Conservation (phyloP, 2,888 invertebrate genomes). For the Teleiodes luculella region DNA sequence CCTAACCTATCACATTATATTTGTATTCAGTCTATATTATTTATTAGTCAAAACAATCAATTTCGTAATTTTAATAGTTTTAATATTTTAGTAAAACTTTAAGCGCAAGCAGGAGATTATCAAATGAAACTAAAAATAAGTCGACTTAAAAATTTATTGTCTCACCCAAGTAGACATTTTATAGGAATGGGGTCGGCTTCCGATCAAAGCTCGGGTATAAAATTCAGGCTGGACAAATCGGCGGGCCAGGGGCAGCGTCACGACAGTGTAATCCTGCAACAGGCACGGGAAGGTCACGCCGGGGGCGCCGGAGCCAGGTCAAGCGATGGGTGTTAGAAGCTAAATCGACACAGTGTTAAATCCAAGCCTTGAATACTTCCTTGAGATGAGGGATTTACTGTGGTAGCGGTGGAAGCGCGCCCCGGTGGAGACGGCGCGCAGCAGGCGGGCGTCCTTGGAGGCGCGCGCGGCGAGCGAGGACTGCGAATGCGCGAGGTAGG, state of each 20-base stretch:
- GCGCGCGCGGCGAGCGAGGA: constrained; percentile 82
- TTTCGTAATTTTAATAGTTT: constrained; percentile 1
- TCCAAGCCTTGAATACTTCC: constrained; percentile 82
- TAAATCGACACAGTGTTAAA: constrained; percentile 73
- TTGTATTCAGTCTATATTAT: too few relatives aligned
- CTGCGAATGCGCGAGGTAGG: constrained; percentile 82
- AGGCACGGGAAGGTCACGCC: constrained; percentile 69
- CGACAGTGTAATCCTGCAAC: constrained; percentile 74
- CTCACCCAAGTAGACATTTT: constrained; percentile 59
- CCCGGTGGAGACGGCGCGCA: constrained; percentile 81
- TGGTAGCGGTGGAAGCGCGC: constrained; percentile 86
- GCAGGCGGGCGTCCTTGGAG: constrained; percentile 77
- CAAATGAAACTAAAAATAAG: constrained; percentile 40
- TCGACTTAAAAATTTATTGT: constrained; percentile 67
- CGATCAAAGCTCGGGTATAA: constrained; percentile 34
- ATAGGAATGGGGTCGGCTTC: constrained; percentile 71
- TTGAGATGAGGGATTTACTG: constrained; percentile 85
- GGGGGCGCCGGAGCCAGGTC: constrained; percentile 61
- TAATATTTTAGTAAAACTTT: background rate
- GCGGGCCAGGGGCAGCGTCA: constrained; percentile 40
- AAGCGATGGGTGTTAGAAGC: constrained; percentile 71
- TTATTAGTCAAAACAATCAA: background rate
- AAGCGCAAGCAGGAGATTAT: constrained; percentile 46
- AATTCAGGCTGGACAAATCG: constrained; percentile 31
- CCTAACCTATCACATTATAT: too few relatives aligned